Evolutionary conservation across 1,140 invertebrate genomes (phyloP), one percentile per base, ranked within the genome.

Genomic region (Bombus sylvicola): DNA sequence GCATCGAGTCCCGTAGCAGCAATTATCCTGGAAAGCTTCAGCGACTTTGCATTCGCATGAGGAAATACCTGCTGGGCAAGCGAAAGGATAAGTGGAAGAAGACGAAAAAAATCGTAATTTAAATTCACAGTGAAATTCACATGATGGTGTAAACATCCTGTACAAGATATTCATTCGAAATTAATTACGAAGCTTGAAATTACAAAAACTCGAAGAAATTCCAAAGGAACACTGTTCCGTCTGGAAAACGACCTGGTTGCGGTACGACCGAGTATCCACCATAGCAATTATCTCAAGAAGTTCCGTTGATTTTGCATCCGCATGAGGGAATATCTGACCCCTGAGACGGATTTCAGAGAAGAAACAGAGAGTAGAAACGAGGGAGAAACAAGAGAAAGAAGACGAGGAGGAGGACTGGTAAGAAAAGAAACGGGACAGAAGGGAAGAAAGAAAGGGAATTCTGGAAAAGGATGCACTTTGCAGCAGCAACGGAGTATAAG

Each of bases 401-500:
- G 59, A n/a, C 28, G 59, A 62, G 13, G 28, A 62, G 59, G 28
- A 62, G 28, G 12, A n/a, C 18, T 53, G 13, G 59, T 12, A 13
- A 62, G 28, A 62, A 62, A 13, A 62, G 59, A 73, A 77, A 81
- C 37, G 41, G 72, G n/a, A 43, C 6, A 10, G 53, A 37, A 18
- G 31, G 22, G n/a, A 59, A 28, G 77, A 82, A 68, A 88, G 83
- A 82, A 78, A 88, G 83, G 87, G 92, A 88, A 89, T 85, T 80
- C 82, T 89, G 91, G 88, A 92, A 93, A 93, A 94, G 90, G 91
- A 94, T 94, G 94, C 92, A 94, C 90, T 93, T 94, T 91, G 91
- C 93, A 92, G 92, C 89, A 89, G 81, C 91, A 89, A 91, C 92
- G 92, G 90, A 93, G 92, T 94, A 93, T 93, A 93, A 94, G 92